Percentiles rank a stretch among this genome's conserved stretches.
These are phyloP conservation scores for Epirrita christyi DNA, from an alignment of 2,888 invertebrate species.

Conservation along the genomic window DNA sequence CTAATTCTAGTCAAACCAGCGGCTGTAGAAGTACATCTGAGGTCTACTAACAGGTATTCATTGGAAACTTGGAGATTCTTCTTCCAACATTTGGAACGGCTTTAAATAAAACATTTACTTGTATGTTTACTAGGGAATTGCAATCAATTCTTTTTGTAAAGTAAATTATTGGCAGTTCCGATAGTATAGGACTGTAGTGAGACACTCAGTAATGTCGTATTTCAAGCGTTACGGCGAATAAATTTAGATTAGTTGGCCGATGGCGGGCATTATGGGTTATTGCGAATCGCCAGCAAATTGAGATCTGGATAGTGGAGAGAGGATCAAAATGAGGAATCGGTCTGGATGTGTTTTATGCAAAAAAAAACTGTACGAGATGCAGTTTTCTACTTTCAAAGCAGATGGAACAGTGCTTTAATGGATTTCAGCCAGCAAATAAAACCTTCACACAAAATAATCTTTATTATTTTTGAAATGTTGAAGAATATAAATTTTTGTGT, in stretches of 20 bases:
- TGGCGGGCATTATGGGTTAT: conserved; percentile 12
- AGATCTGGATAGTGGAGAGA: conserved; percentile 1
- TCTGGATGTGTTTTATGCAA: not conserved
- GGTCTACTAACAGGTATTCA: too few species aligned
- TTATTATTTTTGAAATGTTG: too few species aligned
- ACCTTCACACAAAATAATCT: too few species aligned
- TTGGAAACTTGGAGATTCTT: too few species aligned
- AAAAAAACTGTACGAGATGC: not conserved
- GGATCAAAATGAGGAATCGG: conserved; percentile 1
- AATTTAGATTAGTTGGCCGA: conserved; percentile 22
- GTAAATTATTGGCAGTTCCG: not conserved
- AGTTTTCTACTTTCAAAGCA: not conserved
- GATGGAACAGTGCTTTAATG: too few species aligned
- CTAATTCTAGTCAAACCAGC: too few species aligned
- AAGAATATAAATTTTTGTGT: conserved; percentile 10
- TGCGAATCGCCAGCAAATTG: conserved; percentile 10
- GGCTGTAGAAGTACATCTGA: too few species aligned
- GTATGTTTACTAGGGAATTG: too few species aligned
- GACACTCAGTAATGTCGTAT: conserved; percentile 8
- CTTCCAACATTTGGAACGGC: too few species aligned
- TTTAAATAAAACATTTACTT: too few species aligned
- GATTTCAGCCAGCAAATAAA: too few species aligned
- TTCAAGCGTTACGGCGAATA: conserved; percentile 24
- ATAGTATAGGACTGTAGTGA: not conserved
- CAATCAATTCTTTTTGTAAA: not conserved